Conservation (phyloP, 2,797 vertebrate species). For the Octomys mimax region DNA sequence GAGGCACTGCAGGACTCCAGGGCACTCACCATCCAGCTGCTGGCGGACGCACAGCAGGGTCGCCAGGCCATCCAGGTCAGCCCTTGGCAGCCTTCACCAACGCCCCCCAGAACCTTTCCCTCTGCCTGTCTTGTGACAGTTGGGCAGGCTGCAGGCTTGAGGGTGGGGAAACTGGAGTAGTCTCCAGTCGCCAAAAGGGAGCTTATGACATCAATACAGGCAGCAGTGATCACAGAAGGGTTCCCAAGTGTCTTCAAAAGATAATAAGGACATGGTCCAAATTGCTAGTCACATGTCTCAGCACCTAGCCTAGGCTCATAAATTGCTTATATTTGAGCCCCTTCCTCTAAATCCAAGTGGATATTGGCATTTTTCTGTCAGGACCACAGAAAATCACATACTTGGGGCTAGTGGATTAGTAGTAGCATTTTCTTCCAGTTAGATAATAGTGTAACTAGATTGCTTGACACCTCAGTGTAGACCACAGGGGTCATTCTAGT, state of each 20-base stretch:
- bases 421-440: background rate
- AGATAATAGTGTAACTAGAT: too few relatives aligned
- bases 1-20: conserved; percentile 98
- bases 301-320: background rate
- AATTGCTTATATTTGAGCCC: too few relatives aligned
- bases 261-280: rapidly evolving
- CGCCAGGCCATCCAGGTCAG: conserved; percentile 98
- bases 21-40: conserved; percentile 97
- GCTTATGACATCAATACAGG: too few relatives aligned
- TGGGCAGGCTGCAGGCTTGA: background rate
- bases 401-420: background rate
- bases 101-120: background rate
- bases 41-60: conserved; percentile 98
- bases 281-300: background rate
- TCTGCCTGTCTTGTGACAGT: rapidly evolving
- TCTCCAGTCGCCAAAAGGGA: background rate
- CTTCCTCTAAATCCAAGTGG: background rate
- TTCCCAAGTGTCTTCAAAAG: too few relatives aligned
- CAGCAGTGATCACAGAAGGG: rapidly evolving
- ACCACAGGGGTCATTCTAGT: background rate
- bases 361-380: too few relatives aligned
- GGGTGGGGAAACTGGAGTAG: background rate
- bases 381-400: background rate
- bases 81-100: background rate
- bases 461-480: background rate